Evolutionary conservation across 1,140 invertebrate species (phyloP).

Genomic region (Hyphantria cunea): DNA sequence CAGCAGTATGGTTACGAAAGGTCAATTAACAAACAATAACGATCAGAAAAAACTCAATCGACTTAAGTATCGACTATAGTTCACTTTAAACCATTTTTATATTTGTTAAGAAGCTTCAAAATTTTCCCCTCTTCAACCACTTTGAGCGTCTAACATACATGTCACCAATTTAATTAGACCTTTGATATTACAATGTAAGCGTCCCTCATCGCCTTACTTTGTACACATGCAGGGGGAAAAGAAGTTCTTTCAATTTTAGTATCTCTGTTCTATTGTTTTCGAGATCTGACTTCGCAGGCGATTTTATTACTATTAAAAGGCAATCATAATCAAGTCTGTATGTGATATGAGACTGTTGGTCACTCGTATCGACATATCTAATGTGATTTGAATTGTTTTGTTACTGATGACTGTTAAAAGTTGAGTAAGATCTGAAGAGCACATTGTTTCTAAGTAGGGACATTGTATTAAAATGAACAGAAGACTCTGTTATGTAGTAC

Average conservation of each 20-base stretch:
- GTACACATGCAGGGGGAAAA: not conserved
- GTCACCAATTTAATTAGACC: slow-evolving; percentile 18
- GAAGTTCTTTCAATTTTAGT: slow-evolving; percentile 20
- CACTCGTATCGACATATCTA: slow-evolving; percentile 19
- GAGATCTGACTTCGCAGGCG: slow-evolving; percentile 25
- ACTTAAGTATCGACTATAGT: no score
- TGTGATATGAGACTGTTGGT: slow-evolving; percentile 39
- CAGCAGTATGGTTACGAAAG: no score
- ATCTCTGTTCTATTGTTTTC: slow-evolving; percentile 32
- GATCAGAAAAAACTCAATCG: no score
- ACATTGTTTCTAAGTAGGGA: no score
- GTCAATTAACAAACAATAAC: no score
- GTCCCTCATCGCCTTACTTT: not conserved
- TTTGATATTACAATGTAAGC: not conserved
- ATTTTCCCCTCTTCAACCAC: not conserved
- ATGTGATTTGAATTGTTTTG: slow-evolving; percentile 19
- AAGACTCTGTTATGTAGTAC: no score
- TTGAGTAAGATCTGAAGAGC: no score
- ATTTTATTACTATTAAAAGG: slow-evolving; percentile 43
- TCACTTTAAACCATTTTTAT: not conserved
- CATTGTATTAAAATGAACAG: no score
- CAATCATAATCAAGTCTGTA: slow-evolving; percentile 36
- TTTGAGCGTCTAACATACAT: slow-evolving; percentile 5
- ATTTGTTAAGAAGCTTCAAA: not conserved
- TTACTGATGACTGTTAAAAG: slow-evolving; percentile 6